These are phyloP conservation scores for Eolophus roseicapilla DNA, from an alignment of 2,113 vertebrate genomes.

Conservation along the genomic window DNA sequence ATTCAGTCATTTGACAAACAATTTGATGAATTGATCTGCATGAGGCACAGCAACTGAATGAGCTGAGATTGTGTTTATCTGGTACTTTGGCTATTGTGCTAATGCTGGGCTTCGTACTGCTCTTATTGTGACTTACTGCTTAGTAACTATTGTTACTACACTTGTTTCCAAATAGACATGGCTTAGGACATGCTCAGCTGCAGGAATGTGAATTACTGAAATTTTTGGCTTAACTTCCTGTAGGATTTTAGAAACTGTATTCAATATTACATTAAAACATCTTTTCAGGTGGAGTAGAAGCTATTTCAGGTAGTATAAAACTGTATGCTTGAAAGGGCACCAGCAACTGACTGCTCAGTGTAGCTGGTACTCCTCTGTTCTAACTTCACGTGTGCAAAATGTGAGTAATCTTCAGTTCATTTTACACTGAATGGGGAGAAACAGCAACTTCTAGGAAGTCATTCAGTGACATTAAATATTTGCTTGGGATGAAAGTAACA, in stretches of 20 bases:
- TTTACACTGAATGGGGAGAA: not conserved
- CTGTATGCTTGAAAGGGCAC: not conserved
- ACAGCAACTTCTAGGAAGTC: not conserved
- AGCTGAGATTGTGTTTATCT: not conserved
- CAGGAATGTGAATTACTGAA: not conserved
- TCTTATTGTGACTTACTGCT: not conserved
- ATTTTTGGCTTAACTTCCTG: not conserved
- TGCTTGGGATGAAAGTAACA: not conserved
- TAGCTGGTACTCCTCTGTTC: not conserved
- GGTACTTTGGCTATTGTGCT: not conserved
- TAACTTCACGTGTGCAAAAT: not conserved
- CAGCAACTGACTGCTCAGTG: not conserved
- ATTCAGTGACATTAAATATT: not conserved
- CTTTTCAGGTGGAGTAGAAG: not conserved
- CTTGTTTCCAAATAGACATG: not conserved
- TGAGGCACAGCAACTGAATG: not conserved
- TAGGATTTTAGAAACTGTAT: not conserved
- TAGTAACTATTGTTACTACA: not conserved
- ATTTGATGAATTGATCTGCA: not conserved
- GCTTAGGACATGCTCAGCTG: not conserved
- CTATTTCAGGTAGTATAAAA: not conserved
- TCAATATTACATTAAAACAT: rapidly evolving
- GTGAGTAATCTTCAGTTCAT: not conserved
- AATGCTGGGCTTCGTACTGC: not conserved
- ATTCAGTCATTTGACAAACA: not conserved